Base-by-base conservation (phyloP, 1,140 invertebrate genomes). In the Macrobrachium nipponense region DNA sequence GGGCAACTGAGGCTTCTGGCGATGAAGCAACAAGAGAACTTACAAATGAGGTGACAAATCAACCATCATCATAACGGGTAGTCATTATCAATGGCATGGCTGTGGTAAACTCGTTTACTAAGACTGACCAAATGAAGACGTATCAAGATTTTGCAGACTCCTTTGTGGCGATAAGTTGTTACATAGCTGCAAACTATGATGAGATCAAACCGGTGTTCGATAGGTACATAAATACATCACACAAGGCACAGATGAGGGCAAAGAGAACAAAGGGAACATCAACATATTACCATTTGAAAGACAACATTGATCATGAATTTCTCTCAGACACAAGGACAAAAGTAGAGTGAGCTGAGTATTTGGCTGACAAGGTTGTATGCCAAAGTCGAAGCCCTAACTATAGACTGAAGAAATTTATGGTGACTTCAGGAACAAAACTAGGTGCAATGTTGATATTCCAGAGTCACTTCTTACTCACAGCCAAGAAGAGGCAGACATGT, bases 361-460 rank as follows among this genome's bases (percentile, higher is more conserved):
- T 81, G 27, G 64, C 80, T 70, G 27, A 7, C 8, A 81, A 81
- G 66, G 5, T 10, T 81, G 7, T 70, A 66, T 5, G 17, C 51
- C 51, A 81, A 18, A 81, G 62, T 64, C 36, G 51, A 18, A 58
- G 27, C 20, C 27, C 8, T 12, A 23, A 10, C 14, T 20, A 80
- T 58, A 23, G 27, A 80, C 60, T 80, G 23, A 80, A 80, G 60
- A 80, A 80, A 36, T 64, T 80, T 20, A 80, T 80, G 58, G 78
- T 80, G 11, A 62, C 78, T 7, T 80, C 78, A 80, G 58, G 78
- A 64, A 80, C 78, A 80, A 80, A 14, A 80, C 78, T 23, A 80
- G 36, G 5, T 17, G 78, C 18, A 80, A 61, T 20, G 27, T 36
- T 61, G 23, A 80, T 36, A 51, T 80, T 64, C 58, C 78, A 80